Conservation (phyloP, 30 jellyfish, hydroid and myxozoan species). For the Mastigias papua region DNA sequence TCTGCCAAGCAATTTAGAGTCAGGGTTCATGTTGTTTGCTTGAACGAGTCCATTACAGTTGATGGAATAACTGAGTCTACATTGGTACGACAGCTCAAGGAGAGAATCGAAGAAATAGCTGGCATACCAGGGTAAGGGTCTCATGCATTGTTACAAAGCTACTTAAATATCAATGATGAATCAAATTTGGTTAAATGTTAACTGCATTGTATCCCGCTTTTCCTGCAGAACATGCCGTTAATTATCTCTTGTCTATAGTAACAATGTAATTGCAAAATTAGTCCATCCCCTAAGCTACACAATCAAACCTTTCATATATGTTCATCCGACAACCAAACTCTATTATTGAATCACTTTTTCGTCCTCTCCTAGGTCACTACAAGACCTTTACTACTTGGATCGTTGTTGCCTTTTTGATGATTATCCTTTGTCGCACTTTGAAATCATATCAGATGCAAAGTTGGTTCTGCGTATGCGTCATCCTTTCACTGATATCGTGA, state of each 20-base stretch:
- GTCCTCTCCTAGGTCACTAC: conserved; percentile 38
- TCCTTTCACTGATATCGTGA: conserved; percentile 55
- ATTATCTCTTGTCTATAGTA: too few relatives aligned
- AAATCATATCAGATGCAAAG: conserved; percentile 75
- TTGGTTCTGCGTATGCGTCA: conserved; percentile 50
- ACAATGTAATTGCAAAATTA: too few relatives aligned
- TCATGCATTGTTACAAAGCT: too few relatives aligned
- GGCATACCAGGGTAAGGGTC: conserved; percentile 81
- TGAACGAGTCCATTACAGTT: conserved; percentile 1
- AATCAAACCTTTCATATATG: too few relatives aligned
- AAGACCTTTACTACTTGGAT: conserved; percentile 76
- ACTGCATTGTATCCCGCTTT: too few relatives aligned
- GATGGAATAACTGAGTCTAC: conserved; percentile 17
- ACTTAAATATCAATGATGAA: too few relatives aligned
- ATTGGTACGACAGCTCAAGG: conserved; percentile 54
- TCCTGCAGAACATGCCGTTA: too few relatives aligned
- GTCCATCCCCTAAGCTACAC: too few relatives aligned
- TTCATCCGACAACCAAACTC: too few relatives aligned
- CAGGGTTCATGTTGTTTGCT: conserved; percentile 24
- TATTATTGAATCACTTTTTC: too few relatives aligned
- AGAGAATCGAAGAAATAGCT: conserved; percentile 40
- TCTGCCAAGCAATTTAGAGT: conserved; percentile 35
- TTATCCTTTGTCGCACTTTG: conserved; percentile 41
- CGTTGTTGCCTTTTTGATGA: conserved; percentile 64
- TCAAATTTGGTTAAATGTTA: too few relatives aligned